Evolutionary conservation across 2,113 vertebrate genomes (phyloP).

Genomic region (Neotoma lepida): DNA sequence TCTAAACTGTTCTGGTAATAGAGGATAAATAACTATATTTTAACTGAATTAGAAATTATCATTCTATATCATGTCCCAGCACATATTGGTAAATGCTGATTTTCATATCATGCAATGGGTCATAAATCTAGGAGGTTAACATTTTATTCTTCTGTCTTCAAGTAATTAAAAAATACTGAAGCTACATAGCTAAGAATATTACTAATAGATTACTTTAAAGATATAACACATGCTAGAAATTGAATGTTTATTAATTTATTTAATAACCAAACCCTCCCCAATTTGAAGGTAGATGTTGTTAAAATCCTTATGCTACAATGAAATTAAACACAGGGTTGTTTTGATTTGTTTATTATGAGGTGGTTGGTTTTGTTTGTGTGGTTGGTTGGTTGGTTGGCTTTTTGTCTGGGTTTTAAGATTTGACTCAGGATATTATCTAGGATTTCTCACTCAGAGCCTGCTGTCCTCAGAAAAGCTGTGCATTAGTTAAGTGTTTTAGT

Average conservation of each 20-base stretch:
- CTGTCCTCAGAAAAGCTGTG: background rate
- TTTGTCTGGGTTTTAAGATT: background rate
- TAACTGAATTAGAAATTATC: conserved; percentile 46
- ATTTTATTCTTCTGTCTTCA: background rate
- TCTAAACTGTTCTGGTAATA: conserved; percentile 17
- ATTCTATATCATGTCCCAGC: background rate
- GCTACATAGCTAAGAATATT: background rate
- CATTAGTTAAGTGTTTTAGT: background rate
- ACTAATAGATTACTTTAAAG: background rate
- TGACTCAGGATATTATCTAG: background rate
- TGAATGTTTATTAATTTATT: background rate
- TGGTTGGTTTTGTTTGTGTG: background rate
- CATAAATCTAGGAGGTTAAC: background rate
- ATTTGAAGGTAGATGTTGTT: background rate
- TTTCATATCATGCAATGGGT: background rate
- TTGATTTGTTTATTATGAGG: background rate
- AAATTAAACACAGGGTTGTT: background rate
- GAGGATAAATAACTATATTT: background rate
- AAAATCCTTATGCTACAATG: background rate
- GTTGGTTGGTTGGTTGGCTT: background rate
- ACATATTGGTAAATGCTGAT: background rate
- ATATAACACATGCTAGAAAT: background rate
- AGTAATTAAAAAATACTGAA: background rate
- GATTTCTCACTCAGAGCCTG: background rate
- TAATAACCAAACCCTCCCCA: background rate